Evolutionary conservation across 1,140 invertebrate species (phyloP).

Genomic region (Drosophila tani): DNA sequence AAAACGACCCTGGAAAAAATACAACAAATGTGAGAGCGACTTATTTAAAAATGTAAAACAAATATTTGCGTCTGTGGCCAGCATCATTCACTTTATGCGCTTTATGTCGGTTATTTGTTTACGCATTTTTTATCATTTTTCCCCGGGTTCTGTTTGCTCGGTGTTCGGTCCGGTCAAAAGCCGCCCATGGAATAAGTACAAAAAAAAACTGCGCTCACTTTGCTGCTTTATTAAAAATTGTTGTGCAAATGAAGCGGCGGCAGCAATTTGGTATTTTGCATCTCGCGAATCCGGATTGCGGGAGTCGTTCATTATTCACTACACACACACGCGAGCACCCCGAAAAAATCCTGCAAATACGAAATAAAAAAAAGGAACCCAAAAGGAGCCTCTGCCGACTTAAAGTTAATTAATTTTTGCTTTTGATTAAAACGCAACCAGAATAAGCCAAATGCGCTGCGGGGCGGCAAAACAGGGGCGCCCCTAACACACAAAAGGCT

Average conservation of each 20-base stretch:
- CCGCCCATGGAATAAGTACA: neutral
- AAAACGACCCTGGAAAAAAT: conserved; percentile 16
- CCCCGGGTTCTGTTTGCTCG: conserved; percentile 25
- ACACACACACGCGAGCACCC: conserved; percentile 11
- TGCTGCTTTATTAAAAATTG: conserved; percentile 73
- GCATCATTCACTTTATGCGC: conserved; percentile 49
- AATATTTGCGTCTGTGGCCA: conserved; percentile 74
- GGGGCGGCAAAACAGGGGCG: conserved; percentile 18
- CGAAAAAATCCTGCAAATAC: conserved; percentile 17
- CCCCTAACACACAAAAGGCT: conserved; percentile 40
- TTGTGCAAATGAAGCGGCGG: conserved; percentile 74
- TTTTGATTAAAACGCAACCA: conserved; percentile 66
- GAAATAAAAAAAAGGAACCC: conserved; percentile 8
- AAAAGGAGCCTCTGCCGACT: neutral
- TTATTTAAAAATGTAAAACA: conserved; percentile 80
- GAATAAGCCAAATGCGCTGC: conserved; percentile 29
- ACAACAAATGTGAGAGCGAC: conserved; percentile 59
- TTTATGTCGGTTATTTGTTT: conserved; percentile 48
- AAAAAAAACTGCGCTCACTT: conserved; percentile 29
- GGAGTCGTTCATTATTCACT: conserved; percentile 35
- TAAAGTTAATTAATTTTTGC: conserved; percentile 78
- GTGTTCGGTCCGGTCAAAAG: conserved; percentile 8
- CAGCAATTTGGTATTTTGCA: conserved; percentile 66
- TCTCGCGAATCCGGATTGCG: conserved; percentile 12
- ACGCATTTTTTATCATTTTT: conserved; percentile 35